These are phyloP conservation scores for Anabas testudineus DNA, from an alignment of 2,797 vertebrate genomes.

Conservation along the genomic window DNA sequence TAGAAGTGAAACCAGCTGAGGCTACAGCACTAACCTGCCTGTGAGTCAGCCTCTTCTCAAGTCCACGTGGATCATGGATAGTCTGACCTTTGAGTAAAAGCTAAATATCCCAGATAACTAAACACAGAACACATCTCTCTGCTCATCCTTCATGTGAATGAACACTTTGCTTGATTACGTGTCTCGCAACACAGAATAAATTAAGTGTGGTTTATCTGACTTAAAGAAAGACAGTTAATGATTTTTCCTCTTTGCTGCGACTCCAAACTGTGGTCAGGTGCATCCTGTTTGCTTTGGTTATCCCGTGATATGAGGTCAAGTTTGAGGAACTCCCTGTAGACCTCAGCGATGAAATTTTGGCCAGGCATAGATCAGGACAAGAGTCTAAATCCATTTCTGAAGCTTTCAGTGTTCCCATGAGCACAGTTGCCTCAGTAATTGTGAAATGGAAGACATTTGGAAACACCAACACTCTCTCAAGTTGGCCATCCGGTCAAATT, in stretches of 20 bases:
- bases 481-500: too few species aligned
- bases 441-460: too few species aligned
- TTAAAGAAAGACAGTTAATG: background rate
- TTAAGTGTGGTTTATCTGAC: conserved; percentile 5
- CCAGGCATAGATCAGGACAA: too few species aligned
- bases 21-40: background rate
- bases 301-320: too few species aligned
- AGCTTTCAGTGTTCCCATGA: too few species aligned
- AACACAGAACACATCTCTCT: conserved; percentile 10
- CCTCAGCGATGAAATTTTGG: too few species aligned
- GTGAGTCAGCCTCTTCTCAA: conserved; percentile 1
- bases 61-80: conserved; percentile 12
- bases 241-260: background rate
- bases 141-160: background rate
- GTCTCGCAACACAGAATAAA: background rate
- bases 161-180: background rate
- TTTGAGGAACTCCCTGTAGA: background rate
- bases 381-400: too few species aligned
- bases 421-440: too few species aligned
- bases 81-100: conserved; percentile 11
- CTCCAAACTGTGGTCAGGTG: too few species aligned
- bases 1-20: conserved; percentile 45
- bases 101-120: conserved; percentile 20
- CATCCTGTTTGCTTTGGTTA: too few species aligned
- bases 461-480: too few species aligned